phyloP scores from a whole-genome alignment of 2,113 vertebrate genomes.

The Apodemus speciosus region DNA sequence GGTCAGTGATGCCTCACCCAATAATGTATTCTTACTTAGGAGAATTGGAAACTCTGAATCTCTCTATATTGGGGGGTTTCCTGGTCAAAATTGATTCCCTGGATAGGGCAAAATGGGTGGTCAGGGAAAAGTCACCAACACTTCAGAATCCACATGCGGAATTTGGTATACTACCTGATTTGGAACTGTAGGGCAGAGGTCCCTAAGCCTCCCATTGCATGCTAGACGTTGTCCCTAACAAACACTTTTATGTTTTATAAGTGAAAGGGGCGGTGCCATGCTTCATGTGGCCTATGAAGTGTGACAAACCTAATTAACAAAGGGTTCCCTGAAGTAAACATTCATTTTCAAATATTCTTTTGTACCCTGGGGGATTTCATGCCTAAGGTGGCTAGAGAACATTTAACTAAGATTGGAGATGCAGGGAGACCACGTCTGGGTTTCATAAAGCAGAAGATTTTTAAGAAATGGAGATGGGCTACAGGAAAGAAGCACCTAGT shows the following conservation, averaged over 20 bases:
- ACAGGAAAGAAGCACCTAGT: neutral
- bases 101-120: neutral
- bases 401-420: neutral
- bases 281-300: neutral
- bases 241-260: constrained; percentile 43
- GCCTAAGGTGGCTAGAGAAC: neutral
- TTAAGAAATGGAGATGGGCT: neutral
- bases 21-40: constrained; percentile 13
- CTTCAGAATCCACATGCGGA: neutral
- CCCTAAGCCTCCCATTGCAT: neutral
- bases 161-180: neutral
- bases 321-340: neutral
- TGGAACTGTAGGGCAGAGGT: neutral
- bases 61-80: neutral
- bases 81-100: constrained; percentile 15
- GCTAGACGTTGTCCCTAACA: neutral
- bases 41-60: neutral
- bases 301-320: constrained; percentile 33
- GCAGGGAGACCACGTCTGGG: neutral
- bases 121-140: neutral
- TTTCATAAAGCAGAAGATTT: neutral
- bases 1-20: neutral
- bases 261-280: neutral
- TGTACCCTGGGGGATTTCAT: neutral
- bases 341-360: neutral